These are phyloP conservation scores for Sander lucioperca DNA, from an alignment of 2,113 vertebrate genomes.

Conservation along the genomic window DNA sequence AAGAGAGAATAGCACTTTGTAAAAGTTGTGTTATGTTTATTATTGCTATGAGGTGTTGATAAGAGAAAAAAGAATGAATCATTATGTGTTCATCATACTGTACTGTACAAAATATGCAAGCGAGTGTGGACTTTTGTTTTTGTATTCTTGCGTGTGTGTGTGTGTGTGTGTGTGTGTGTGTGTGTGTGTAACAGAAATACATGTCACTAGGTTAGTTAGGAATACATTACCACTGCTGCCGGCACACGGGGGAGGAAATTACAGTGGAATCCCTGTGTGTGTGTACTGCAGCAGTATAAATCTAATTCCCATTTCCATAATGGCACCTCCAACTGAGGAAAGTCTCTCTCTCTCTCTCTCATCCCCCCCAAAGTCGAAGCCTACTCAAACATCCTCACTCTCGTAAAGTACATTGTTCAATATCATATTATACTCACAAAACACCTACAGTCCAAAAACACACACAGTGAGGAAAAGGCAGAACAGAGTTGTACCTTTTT, in stretches of 20 bases:
- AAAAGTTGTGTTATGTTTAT: not conserved
- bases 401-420: conserved; percentile 24
- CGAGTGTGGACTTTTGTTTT: not conserved
- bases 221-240: too few relatives aligned
- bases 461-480: not conserved
- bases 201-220: too few relatives aligned
- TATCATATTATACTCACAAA: conserved; percentile 2
- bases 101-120: not conserved
- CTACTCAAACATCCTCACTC: conserved; percentile 29
- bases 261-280: not conserved
- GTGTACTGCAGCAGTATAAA: conserved; percentile 54
- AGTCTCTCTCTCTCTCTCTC: not conserved
- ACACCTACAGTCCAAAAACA: not conserved
- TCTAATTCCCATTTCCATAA: conserved; percentile 71
- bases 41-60: not conserved
- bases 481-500: not conserved
- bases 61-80: not conserved
- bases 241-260: too few relatives aligned
- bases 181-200: not conserved
- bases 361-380: conserved; percentile 12
- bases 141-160: not conserved
- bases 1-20: not conserved
- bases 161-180: too few relatives aligned
- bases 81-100: not conserved
- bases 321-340: conserved; percentile 46